Conservation (phyloP, 2,113 vertebrate species). For the Pluvianellus socialis region DNA sequence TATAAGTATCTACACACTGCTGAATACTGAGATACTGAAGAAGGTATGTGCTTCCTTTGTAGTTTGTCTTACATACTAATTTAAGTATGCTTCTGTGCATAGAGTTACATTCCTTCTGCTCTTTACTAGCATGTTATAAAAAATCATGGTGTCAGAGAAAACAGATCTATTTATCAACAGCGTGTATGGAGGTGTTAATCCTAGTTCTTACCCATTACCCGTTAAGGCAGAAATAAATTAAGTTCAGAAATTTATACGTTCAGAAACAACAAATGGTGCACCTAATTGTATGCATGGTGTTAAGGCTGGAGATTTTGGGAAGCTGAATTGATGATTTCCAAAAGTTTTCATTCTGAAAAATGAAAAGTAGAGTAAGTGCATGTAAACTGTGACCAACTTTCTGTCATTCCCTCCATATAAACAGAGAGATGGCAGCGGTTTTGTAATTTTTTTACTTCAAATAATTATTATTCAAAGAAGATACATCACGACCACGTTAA, state of each 20-base stretch:
- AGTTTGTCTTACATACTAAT: background rate
- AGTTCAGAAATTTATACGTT: background rate
- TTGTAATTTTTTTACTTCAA: background rate
- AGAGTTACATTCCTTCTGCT: background rate
- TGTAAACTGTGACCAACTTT: background rate
- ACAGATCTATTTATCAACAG: background rate
- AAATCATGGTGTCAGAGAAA: background rate
- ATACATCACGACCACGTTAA: background rate
- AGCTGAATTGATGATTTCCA: background rate
- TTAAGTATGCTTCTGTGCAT: background rate
- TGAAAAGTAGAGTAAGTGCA: background rate
- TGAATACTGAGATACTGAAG: conserved; percentile 96
- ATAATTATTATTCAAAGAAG: background rate
- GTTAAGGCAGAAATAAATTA: background rate
- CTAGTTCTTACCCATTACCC: background rate
- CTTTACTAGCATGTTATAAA: background rate
- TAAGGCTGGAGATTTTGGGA: background rate
- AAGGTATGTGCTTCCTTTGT: conserved; percentile 75
- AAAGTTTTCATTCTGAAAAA: background rate
- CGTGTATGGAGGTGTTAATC: background rate
- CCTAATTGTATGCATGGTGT: background rate
- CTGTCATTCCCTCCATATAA: background rate
- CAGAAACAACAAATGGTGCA: background rate
- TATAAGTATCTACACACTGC: conserved; percentile 86
- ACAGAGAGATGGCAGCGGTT: background rate